Evolutionary conservation across 1,140 invertebrate species (phyloP).

Genomic region (Magallana angulata): DNA sequence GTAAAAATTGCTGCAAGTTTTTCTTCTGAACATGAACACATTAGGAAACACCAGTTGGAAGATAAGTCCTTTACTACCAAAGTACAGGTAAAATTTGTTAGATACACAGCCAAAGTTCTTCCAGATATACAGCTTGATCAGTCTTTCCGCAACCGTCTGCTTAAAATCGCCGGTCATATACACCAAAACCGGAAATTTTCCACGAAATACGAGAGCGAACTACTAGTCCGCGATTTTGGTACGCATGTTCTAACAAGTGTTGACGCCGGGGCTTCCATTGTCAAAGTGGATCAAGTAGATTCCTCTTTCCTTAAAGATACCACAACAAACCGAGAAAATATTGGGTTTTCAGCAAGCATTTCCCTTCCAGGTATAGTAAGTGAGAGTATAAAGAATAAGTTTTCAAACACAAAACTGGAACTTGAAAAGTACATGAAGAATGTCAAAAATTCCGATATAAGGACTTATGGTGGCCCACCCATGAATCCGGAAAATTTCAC

Average conservation of each 20-base stretch:
- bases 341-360: constrained; percentile 42
- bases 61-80: constrained; percentile 69
- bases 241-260: constrained; percentile 65
- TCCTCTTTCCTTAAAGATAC: constrained; percentile 39
- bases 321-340: constrained; percentile 22
- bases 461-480: constrained; percentile 48
- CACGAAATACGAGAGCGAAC: constrained; percentile 64
- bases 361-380: constrained; percentile 64
- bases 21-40: constrained; percentile 60
- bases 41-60: constrained; percentile 63
- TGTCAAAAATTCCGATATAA: constrained; percentile 52
- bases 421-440: constrained; percentile 60
- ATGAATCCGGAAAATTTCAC: constrained; percentile 56
- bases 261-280: constrained; percentile 68
- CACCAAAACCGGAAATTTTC: constrained; percentile 61
- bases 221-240: constrained; percentile 73
- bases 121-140: constrained; percentile 64
- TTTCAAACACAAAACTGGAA: neutral
- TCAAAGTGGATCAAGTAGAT: constrained; percentile 46
- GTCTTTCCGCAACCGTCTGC: constrained; percentile 56
- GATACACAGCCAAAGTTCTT: constrained; percentile 67
- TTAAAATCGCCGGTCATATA: constrained; percentile 61
- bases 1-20: constrained; percentile 67
- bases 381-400: constrained; percentile 36
- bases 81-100: constrained; percentile 65